A percentile compares a stretch with the other conserved stretches of the same genome.
phyloP scores from a whole-genome alignment of 1,140 invertebrate genomes.

The Octopus bimaculoides region DNA sequence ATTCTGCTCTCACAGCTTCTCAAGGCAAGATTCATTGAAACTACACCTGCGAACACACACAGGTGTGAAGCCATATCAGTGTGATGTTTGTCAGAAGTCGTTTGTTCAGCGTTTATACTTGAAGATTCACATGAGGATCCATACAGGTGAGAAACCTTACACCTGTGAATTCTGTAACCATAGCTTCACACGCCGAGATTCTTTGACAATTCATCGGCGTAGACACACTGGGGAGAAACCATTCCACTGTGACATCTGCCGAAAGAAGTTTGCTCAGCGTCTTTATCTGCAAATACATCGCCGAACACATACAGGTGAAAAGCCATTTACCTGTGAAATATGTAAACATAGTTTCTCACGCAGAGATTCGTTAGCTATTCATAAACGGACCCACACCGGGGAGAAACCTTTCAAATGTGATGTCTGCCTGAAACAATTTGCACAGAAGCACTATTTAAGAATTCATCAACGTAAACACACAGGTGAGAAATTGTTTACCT shows the following conservation, averaged over 20 bases:
- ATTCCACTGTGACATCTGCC: conserved; percentile 88
- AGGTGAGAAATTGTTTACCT: conserved; percentile 55
- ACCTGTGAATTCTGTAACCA: conserved; percentile 70
- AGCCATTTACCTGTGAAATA: conserved; percentile 65
- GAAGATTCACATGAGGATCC: conserved; percentile 28
- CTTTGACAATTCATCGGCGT: conserved; percentile 92
- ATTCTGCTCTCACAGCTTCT: conserved; percentile 16
- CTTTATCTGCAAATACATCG: conserved; percentile 78
- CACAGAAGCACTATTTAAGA: conserved; percentile 17
- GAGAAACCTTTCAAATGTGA: conserved; percentile 26
- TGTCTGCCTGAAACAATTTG: conserved; percentile 25
- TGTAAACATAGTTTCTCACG: conserved; percentile 65
- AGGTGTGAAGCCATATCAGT: conserved; percentile 23
- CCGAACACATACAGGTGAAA: conserved; percentile 77
- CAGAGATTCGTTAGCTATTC: conserved; percentile 56
- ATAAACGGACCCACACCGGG: conserved; percentile 25
- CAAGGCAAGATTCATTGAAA: conserved; percentile 19
- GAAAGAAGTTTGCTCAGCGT: conserved; percentile 87
- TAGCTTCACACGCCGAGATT: conserved; percentile 86
- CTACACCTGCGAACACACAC: conserved; percentile 26
- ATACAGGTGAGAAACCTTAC: conserved; percentile 31
- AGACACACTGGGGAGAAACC: conserved; percentile 67
- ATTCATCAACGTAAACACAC: conserved; percentile 51
- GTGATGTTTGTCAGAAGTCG: conserved; percentile 20
- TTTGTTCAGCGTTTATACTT: conserved; percentile 44